Conservation (phyloP, 2,113 vertebrate genomes). For the Oncorhynchus keta region DNA sequence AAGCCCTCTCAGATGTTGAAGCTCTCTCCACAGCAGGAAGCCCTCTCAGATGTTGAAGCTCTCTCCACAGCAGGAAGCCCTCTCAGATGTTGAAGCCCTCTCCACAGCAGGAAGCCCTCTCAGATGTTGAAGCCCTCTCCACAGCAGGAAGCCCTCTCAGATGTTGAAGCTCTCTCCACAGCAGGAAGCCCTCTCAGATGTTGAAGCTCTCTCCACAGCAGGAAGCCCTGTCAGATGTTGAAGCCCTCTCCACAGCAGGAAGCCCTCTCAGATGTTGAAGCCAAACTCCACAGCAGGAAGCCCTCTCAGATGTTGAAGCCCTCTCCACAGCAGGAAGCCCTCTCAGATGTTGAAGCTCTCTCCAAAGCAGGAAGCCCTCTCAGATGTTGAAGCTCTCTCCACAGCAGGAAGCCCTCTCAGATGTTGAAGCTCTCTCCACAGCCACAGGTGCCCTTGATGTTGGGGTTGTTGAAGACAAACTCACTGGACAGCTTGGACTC, state of each 20-base stretch:
- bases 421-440: slow-evolving; percentile 95
- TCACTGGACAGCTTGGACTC: slow-evolving; percentile 93
- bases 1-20: too few relatives aligned
- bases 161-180: too few relatives aligned
- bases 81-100: slow-evolving; percentile 95
- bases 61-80: too few relatives aligned
- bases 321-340: slow-evolving; percentile 94
- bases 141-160: slow-evolving; percentile 91
- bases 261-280: slow-evolving; percentile 84
- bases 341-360: slow-evolving; percentile 68
- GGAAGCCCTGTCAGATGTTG: slow-evolving; percentile 47
- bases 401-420: slow-evolving; percentile 64
- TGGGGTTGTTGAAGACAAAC: slow-evolving; percentile 98
- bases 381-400: slow-evolving; percentile 97
- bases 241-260: too few relatives aligned
- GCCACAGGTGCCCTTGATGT: slow-evolving; percentile 97
- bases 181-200: slow-evolving; percentile 84
- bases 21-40: slow-evolving; percentile 81
- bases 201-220: slow-evolving; percentile 96
- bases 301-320: slow-evolving; percentile 63
- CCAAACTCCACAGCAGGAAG: slow-evolving; percentile 76
- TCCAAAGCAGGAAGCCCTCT: too few relatives aligned
- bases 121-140: too few relatives aligned
- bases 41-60: too few relatives aligned
- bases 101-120: slow-evolving; percentile 75